Conservation (phyloP, 2,113 vertebrate genomes). For the Theropithecus gelada region DNA sequence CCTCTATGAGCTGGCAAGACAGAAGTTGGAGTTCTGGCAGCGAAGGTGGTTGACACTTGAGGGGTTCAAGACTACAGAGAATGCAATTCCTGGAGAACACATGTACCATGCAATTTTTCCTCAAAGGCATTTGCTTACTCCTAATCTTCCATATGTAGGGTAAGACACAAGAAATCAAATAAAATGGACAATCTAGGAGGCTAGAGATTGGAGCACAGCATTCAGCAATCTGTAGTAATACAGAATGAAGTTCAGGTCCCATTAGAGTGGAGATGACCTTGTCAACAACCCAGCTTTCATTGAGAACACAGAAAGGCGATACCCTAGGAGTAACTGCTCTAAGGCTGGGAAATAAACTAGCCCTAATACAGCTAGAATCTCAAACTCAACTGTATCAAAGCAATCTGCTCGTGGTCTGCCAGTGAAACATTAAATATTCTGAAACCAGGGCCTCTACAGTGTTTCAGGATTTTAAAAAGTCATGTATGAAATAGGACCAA, state of each 20-base stretch:
- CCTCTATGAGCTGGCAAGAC: not conserved
- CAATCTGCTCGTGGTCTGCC: not conserved
- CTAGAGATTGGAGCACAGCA: too few relatives aligned
- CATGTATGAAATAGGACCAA: not conserved
- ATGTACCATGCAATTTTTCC: not conserved
- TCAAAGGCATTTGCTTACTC: too few relatives aligned
- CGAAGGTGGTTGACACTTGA: fast-evolving
- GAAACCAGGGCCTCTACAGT: not conserved
- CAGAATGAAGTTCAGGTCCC: not conserved
- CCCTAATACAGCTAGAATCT: not conserved
- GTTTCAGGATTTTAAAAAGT: not conserved
- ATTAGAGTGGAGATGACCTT: not conserved
- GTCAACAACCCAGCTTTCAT: not conserved
- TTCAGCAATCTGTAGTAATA: not conserved
- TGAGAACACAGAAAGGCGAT: not conserved
- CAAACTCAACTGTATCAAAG: not conserved
- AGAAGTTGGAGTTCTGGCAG: not conserved
- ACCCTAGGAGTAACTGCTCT: not conserved
- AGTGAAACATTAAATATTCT: not conserved
- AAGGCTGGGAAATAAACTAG: not conserved
- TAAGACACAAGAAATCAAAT: not conserved
- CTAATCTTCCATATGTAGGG: not conserved
- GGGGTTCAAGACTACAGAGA: not conserved
- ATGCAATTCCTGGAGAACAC: not conserved
- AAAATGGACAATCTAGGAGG: not conserved